phyloP scores from a whole-genome alignment of 1,140 invertebrate genomes.

The Drosophila subobscura region DNA sequence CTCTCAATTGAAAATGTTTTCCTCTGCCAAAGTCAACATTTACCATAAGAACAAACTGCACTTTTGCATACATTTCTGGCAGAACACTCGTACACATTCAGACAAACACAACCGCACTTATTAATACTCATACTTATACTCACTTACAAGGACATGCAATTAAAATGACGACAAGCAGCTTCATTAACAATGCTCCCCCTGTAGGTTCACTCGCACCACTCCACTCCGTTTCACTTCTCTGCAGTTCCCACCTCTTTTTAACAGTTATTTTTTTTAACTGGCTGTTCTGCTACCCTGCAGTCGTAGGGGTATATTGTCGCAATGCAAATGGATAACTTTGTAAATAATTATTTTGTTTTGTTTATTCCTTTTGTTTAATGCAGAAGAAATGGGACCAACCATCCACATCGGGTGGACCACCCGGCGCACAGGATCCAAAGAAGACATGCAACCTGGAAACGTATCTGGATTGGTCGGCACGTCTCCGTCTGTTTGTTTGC shows the following conservation, averaged over 20 bases:
- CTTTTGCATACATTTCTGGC: constrained; percentile 53
- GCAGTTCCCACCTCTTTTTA: constrained; percentile 22
- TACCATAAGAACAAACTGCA: constrained; percentile 36
- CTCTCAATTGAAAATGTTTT: constrained; percentile 24
- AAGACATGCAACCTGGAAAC: constrained; percentile 83
- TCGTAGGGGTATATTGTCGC: no score
- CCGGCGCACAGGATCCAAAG: constrained; percentile 76
- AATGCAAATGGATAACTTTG: no score
- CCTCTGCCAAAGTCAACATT: constrained; percentile 36
- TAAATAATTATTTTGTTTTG: no score
- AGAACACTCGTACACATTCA: constrained; percentile 20
- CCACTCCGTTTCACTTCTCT: constrained; percentile 4
- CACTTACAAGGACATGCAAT: constrained; percentile 60
- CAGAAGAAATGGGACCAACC: constrained; percentile 81
- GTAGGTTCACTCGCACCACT: neutral
- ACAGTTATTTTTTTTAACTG: constrained; percentile 8
- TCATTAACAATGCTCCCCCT: constrained; percentile 64
- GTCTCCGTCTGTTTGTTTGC: constrained; percentile 80
- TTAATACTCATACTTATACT: constrained; percentile 24
- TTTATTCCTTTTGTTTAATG: constrained; percentile 26
- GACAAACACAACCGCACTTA: no score
- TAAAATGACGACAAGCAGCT: constrained; percentile 74
- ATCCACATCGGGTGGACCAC: constrained; percentile 65
- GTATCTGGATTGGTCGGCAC: constrained; percentile 82
- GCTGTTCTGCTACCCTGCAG: no score